phyloP scores from a whole-genome alignment of 2,113 vertebrate genomes.

The Lampris megalopsis region DNA sequence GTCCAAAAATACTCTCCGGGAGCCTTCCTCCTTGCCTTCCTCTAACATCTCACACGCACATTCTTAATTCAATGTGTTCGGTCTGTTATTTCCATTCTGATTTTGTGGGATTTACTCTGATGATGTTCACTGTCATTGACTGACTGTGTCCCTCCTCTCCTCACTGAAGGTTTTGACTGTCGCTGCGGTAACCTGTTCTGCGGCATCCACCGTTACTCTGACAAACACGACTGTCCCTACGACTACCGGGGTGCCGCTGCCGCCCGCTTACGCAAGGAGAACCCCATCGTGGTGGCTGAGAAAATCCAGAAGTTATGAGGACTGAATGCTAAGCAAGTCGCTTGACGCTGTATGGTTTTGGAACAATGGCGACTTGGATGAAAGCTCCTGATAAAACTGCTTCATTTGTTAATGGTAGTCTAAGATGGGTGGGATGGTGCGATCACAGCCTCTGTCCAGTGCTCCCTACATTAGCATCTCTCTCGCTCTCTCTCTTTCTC shows the following conservation, averaged over 20 bases:
- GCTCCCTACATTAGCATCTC: constrained; percentile 74
- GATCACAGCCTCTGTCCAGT: constrained; percentile 60
- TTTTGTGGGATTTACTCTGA: too few species aligned
- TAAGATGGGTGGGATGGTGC: constrained; percentile 52
- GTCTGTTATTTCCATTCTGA: background rate
- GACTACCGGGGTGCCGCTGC: constrained; percentile 91
- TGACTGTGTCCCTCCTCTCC: constrained; percentile 17
- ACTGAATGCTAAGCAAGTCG: constrained; percentile 46
- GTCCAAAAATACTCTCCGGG: constrained; percentile 6
- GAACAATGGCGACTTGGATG: constrained; percentile 75
- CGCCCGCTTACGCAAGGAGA: constrained; percentile 91
- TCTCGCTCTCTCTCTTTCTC: constrained; percentile 82
- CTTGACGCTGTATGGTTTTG: constrained; percentile 71
- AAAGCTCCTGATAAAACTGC: constrained; percentile 76
- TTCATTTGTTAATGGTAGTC: constrained; percentile 78
- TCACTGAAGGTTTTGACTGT: constrained; percentile 87
- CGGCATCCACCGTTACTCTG: constrained; percentile 90
- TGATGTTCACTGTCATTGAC: background rate
- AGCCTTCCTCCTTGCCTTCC: background rate
- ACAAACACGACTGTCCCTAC: constrained; percentile 91
- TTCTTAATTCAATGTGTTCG: background rate
- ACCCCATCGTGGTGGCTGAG: constrained; percentile 90
- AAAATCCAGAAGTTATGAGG: constrained; percentile 95
- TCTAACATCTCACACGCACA: background rate
- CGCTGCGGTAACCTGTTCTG: constrained; percentile 93